These are phyloP conservation scores for Chaetoderma sp. DNA, from an alignment of 2,888 invertebrate genomes.

Conservation along the genomic window DNA sequence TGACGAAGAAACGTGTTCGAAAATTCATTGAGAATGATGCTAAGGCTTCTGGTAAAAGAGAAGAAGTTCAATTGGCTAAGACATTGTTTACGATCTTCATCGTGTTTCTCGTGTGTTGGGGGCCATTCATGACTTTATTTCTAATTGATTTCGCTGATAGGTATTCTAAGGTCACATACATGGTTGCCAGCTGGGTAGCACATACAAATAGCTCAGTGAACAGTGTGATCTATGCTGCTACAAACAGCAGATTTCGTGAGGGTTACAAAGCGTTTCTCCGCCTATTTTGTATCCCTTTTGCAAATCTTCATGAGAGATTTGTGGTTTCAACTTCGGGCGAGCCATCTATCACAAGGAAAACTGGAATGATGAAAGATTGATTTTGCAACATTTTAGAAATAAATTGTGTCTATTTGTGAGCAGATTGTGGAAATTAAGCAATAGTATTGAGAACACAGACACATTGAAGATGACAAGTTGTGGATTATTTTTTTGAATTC, in stretches of 20 bases:
- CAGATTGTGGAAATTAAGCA: too few species aligned
- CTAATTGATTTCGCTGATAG: background rate
- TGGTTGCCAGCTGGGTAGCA: background rate
- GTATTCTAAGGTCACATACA: background rate
- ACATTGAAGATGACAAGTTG: too few species aligned
- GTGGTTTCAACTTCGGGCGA: too few species aligned
- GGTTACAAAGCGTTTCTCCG: background rate
- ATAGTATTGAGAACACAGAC: too few species aligned
- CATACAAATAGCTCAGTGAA: conserved; percentile 6
- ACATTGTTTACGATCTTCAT: background rate
- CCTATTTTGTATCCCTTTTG: too few species aligned
- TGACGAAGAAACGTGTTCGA: too few species aligned
- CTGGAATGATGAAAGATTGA: too few species aligned
- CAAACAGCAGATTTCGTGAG: conserved; percentile 2
- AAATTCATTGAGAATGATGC: background rate
- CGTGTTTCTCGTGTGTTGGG: conserved; percentile 1
- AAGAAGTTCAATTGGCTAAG: background rate
- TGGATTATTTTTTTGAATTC: too few species aligned
- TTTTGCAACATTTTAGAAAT: too few species aligned
- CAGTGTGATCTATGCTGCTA: conserved; percentile 2
- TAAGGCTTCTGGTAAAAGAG: background rate
- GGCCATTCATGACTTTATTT: background rate
- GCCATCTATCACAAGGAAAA: too few species aligned
- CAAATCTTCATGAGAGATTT: too few species aligned
- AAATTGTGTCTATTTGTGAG: too few species aligned